phyloP scores from a whole-genome alignment of 2,888 invertebrate species.

The Agapostemon virescens region DNA sequence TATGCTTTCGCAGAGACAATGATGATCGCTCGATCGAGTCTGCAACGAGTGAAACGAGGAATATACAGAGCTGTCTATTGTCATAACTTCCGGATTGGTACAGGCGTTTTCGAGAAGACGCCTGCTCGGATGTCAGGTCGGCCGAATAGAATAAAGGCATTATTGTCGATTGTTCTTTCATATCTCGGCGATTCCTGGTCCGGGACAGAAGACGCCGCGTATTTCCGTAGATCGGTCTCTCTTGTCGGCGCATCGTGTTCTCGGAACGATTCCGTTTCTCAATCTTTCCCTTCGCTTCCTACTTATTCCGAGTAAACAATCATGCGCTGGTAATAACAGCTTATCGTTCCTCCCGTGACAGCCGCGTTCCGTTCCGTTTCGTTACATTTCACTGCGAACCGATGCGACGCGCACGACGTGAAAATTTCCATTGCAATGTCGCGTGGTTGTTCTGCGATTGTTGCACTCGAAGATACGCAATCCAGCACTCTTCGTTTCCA shows the following conservation, averaged over 20 bases:
- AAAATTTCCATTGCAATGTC: constrained; percentile 61
- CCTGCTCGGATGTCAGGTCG: constrained; percentile 36
- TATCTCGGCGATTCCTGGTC: constrained; percentile 11
- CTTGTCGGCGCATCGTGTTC: constrained; percentile 30
- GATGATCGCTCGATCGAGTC: not conserved
- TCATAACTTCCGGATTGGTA: not conserved
- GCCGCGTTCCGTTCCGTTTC: constrained; percentile 26
- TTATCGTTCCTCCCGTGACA: constrained; percentile 59
- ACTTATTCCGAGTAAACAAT: constrained; percentile 59
- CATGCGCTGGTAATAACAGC: constrained; percentile 48
- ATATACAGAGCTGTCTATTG: not conserved
- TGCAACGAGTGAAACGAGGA: not conserved
- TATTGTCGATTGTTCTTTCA: constrained; percentile 74
- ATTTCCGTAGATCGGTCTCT: constrained; percentile 1
- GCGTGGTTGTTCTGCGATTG: constrained; percentile 1
- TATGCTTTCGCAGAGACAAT: too few relatives aligned
- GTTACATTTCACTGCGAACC: constrained; percentile 23
- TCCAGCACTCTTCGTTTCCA: not conserved
- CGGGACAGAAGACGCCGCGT: not conserved
- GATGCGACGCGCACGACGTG: constrained; percentile 16
- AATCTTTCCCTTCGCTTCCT: constrained; percentile 55
- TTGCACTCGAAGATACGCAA: not conserved
- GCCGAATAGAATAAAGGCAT: constrained; percentile 70
- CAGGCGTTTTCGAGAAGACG: constrained; percentile 7
- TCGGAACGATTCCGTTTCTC: constrained; percentile 53